Evolutionary conservation across 2,888 invertebrate species (phyloP), one percentile per base, ranked within the genome.

Genomic region (Drosophila trichaetosa): DNA sequence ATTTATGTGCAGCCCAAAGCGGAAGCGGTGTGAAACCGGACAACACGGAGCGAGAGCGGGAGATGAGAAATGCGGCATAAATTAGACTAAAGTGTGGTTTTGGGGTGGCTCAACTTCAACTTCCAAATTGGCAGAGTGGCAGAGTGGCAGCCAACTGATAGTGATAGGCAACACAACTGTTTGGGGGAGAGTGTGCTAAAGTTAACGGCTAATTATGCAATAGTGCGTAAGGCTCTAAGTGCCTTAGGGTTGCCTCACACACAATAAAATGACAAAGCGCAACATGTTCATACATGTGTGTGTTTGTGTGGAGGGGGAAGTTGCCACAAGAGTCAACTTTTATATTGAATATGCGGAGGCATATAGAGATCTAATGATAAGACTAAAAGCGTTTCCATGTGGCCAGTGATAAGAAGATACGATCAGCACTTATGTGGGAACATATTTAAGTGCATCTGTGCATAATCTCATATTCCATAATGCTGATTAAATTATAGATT

Each of bases 21-120:
- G 87, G 90, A 84, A 89, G 69, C 80, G 63, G 60, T 58, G 51
- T 67, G 53, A 61, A 53, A 63, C 69, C 54, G 73, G 77, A 70
- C 76, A 57, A 46, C 59, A 48, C 29, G 54, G 64, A 67, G 68
- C 46, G 16, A 5, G 59, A 49, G n/a, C 21, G 48, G 36, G 46
- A 49, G 56, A 67, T 64, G 79, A 77, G 73, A 80, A 83, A 64
- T 69, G 89, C 71, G 83, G 90, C 88, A 89, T 89, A 85, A 85
- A 85, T 89, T 86, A 87, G 89, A 82, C 76, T 84, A 79, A 87
- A 89, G 87, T 84, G 85, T 71, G 87, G 87, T 79, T 79, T 38
- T 67, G 59, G 87, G 72, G 79, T 81, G 79, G 73, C 60, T 80
- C 79, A 77, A 79, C 72, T 62, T 72, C 68, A 72, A 66, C 78